These are phyloP conservation scores for Hylomyscus alleni DNA, from an alignment of 2,797 vertebrate species.

Conservation along the genomic window DNA sequence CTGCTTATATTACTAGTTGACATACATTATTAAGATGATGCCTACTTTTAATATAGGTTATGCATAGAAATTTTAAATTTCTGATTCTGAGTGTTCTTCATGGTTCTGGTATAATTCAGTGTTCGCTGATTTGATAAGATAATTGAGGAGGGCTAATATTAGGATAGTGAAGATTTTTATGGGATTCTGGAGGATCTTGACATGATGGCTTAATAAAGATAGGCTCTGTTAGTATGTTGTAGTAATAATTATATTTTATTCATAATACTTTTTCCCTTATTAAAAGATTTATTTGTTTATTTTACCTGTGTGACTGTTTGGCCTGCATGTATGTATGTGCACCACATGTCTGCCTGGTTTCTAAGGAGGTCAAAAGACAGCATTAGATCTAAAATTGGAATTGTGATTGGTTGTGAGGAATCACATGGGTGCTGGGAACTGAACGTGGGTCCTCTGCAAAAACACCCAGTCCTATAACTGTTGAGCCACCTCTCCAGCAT, in stretches of 20 bases:
- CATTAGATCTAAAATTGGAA: not conserved
- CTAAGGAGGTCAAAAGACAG: not conserved
- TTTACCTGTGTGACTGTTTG: not conserved
- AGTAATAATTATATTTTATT: conserved; percentile 53
- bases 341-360: not conserved
- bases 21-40: not conserved
- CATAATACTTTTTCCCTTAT: not conserved
- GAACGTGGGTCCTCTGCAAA: not conserved
- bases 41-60: conserved; percentile 14
- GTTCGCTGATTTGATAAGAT: not conserved
- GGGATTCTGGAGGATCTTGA: conserved; percentile 17
- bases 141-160: not conserved
- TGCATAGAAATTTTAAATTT: conserved; percentile 3
- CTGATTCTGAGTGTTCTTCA: conserved; percentile 1
- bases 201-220: conserved; percentile 49
- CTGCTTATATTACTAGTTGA: conserved; percentile 33
- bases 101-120: not conserved
- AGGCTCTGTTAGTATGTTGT: conserved; percentile 3
- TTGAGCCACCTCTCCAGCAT: not conserved
- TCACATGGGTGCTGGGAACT: not conserved
- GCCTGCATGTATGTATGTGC: not conserved
- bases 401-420: not conserved
- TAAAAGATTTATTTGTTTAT: not conserved
- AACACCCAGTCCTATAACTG: not conserved
- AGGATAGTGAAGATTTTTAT: conserved; percentile 15